Evolutionary conservation across 2,113 vertebrate species (phyloP), one percentile per base, ranked within the genome.

Genomic region (Butorides virescens): DNA sequence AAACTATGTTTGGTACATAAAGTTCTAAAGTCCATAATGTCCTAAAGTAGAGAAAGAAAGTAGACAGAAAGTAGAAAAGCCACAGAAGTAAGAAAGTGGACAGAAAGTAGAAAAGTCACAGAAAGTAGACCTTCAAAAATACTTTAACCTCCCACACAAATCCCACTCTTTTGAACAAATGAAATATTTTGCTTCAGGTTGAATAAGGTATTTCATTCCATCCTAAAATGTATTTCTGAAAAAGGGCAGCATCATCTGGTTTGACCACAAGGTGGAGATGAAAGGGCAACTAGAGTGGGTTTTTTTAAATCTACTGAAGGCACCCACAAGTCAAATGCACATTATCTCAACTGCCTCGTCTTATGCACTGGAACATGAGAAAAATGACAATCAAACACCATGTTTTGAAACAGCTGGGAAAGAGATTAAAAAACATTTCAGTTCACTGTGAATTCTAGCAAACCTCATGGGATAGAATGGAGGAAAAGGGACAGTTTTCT

Each of bases 201-300:
- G 29, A 92, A 67, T 47, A 10, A 58, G 74, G 22, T 63, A 63
- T 63, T 94, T 87, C 0, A 39, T 76, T 63, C 22, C 44, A 67
- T 59, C 47, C 23, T 44, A 68, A 86, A 86, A 66, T 34, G 13
- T 46, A 3, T 79, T 78, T 88, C 65, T 90, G 56, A 75, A 92
- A 61, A 63, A 84, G 22, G 29, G 36, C 20, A 67, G 52, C 34
- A 37, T 26, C 34, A 63, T 63, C 78, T 83, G 36, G 15, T 86
- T 79, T 88, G 86, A 79, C 86, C 88, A 92, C 88, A 80, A 95
- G 88, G 82, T 79, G 71, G 82, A 83, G 79, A 88, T 62, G 75
- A 66, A 87, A 47, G n/a, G 42, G 37, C 66, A 77, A 44, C 30
- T 29, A 37, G 32, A 47, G 21, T 5, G 23, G 1, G 0, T 2